A percentile compares a stretch with the other conserved stretches of the same genome.
phyloP scores from a whole-genome alignment of 1,140 invertebrate genomes.

The Fragariocoptes setiger region DNA sequence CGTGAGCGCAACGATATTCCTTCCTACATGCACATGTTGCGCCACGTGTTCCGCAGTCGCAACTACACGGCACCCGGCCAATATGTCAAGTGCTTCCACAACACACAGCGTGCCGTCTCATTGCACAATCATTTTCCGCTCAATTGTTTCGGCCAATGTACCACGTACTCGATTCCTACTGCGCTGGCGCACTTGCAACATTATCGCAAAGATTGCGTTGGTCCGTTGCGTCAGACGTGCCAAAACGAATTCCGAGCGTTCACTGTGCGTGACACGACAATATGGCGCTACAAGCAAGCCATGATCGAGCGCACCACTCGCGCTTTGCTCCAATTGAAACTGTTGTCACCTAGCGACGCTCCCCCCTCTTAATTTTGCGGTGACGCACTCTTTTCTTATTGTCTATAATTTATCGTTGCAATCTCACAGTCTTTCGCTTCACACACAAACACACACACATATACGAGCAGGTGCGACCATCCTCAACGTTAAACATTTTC shows the following conservation, averaged over 20 bases:
- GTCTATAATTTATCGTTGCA: too few species aligned
- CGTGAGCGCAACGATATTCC: slow-evolving; percentile 25
- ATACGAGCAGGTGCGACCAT: too few species aligned
- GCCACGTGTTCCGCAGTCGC: slow-evolving; percentile 56
- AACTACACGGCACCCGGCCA: slow-evolving; percentile 74
- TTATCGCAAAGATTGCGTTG: slow-evolving; percentile 66
- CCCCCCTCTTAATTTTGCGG: too few species aligned
- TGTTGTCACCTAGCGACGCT: slow-evolving; percentile 21
- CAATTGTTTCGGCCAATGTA: slow-evolving; percentile 52
- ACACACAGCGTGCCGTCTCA: slow-evolving; percentile 51
- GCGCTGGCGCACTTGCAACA: slow-evolving; percentile 60
- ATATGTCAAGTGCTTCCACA: slow-evolving; percentile 77
- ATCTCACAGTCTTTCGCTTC: too few species aligned
- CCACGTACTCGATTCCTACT: slow-evolving; percentile 48
- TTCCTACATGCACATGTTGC: slow-evolving; percentile 67
- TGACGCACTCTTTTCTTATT: too few species aligned
- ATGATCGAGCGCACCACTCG: slow-evolving; percentile 32
- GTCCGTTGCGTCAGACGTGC: slow-evolving; percentile 51
- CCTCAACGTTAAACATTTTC: too few species aligned
- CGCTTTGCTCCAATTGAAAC: slow-evolving; percentile 34
- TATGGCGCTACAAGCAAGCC: slow-evolving; percentile 51
- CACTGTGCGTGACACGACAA: slow-evolving; percentile 46
- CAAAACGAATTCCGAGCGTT: slow-evolving; percentile 39
- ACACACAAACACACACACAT: too few species aligned
- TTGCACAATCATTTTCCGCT: slow-evolving; percentile 74